Conservation (phyloP, 2,888 invertebrate species). For the Pediacus dermestoides region DNA sequence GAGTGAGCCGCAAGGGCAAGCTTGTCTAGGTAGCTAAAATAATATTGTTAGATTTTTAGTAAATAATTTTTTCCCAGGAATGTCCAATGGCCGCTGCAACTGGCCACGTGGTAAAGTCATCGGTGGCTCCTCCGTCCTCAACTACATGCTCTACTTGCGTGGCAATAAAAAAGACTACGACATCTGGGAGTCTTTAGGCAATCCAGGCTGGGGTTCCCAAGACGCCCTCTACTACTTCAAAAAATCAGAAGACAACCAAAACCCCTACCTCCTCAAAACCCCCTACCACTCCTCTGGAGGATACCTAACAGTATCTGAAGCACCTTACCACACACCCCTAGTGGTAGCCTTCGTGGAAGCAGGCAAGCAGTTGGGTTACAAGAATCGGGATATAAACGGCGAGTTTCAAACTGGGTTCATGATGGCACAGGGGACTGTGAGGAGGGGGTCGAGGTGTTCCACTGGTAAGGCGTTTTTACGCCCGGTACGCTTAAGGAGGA, state of each 20-base stretch:
- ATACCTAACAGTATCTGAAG: slow-evolving; percentile 79
- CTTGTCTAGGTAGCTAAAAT: slow-evolving; percentile 67
- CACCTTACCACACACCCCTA: slow-evolving; percentile 82
- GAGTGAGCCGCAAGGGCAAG: slow-evolving; percentile 79
- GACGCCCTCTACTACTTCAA: slow-evolving; percentile 81
- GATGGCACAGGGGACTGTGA: slow-evolving; percentile 78
- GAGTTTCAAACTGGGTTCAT: slow-evolving; percentile 84
- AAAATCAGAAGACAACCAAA: slow-evolving; percentile 87
- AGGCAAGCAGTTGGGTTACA: slow-evolving; percentile 67
- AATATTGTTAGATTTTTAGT: too few species aligned
- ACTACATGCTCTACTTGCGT: slow-evolving; percentile 87
- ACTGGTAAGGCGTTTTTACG: slow-evolving; percentile 84
- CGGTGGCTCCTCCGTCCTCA: slow-evolving; percentile 85
- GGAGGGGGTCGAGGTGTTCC: slow-evolving; percentile 81
- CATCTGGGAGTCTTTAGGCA: slow-evolving; percentile 81
- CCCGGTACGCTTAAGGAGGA: slow-evolving; percentile 73
- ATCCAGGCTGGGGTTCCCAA: slow-evolving; percentile 82
- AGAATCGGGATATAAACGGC: slow-evolving; percentile 83
- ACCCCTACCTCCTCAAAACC: slow-evolving; percentile 75
- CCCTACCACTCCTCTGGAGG: slow-evolving; percentile 79
- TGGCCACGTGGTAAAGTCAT: slow-evolving; percentile 91
- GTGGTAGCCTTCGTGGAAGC: slow-evolving; percentile 76
- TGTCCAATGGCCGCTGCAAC: slow-evolving; percentile 80
- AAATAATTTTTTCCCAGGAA: slow-evolving; percentile 68
- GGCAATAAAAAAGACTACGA: slow-evolving; percentile 91